phyloP scores from a whole-genome alignment of 2,888 invertebrate species.

The Harmothoe impar region DNA sequence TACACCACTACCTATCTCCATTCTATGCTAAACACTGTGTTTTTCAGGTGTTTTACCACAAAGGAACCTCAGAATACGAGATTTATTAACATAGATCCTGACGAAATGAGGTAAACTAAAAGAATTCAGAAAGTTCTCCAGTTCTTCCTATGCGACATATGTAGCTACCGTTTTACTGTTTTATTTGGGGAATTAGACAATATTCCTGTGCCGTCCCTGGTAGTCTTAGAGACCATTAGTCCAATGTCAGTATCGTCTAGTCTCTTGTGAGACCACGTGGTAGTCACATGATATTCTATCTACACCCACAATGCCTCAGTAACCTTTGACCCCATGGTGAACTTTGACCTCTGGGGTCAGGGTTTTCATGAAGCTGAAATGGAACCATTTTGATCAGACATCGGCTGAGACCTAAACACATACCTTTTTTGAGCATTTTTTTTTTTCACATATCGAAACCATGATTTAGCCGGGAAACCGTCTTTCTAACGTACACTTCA shows the following conservation, averaged over 20 bases:
- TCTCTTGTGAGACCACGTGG: constrained; percentile 53
- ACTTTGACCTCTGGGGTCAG: constrained; percentile 16
- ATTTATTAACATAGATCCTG: constrained; percentile 63
- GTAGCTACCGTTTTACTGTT: constrained; percentile 59
- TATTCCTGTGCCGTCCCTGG: constrained; percentile 18
- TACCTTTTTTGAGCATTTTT: not conserved
- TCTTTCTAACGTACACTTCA: not conserved
- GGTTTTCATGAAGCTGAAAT: constrained; percentile 40
- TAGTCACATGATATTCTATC: constrained; percentile 45
- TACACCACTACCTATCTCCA: constrained; percentile 53
- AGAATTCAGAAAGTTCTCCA: constrained; percentile 60
- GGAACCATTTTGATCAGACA: constrained; percentile 7
- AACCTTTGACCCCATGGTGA: constrained; percentile 28
- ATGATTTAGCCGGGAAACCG: not conserved
- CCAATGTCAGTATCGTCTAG: constrained; percentile 51
- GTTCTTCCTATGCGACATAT: constrained; percentile 47
- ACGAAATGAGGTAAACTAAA: constrained; percentile 62
- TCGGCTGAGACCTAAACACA: not conserved
- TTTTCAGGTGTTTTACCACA: constrained; percentile 63
- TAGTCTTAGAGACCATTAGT: constrained; percentile 54
- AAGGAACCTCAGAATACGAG: constrained; percentile 62
- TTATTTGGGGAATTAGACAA: constrained; percentile 55
- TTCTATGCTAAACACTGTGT: constrained; percentile 60
- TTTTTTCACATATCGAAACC: not conserved
- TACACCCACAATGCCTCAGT: constrained; percentile 44